These are phyloP conservation scores for Ailurus styani DNA, from an alignment of 2,113 vertebrate genomes.

Conservation along the genomic window DNA sequence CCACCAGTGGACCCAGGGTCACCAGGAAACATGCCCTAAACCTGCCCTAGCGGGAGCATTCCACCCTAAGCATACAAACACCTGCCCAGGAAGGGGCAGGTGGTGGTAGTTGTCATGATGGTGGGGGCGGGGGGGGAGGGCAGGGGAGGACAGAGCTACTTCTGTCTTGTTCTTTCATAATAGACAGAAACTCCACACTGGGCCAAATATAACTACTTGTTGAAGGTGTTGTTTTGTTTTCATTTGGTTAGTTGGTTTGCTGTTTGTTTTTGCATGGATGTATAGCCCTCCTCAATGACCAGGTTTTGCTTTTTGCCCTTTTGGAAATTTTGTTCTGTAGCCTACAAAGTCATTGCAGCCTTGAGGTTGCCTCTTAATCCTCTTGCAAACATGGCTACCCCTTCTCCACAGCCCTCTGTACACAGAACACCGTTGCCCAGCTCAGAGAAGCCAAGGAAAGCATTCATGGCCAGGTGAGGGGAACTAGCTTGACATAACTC, in stretches of 20 bases:
- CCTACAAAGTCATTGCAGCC: not conserved
- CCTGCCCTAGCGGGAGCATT: not conserved
- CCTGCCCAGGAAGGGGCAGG: rapidly evolving
- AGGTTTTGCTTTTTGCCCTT: not conserved
- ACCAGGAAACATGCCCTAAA: not conserved
- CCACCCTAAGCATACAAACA: not conserved
- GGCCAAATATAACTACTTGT: not conserved
- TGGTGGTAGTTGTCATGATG: not conserved
- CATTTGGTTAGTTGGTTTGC: not conserved
- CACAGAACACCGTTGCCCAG: not conserved
- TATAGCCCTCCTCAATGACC: not conserved
- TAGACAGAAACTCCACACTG: not conserved
- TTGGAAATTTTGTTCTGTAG: not conserved
- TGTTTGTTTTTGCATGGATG: not conserved
- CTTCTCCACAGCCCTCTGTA: not conserved
- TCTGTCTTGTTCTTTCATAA: not conserved
- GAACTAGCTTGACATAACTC: rapidly evolving
- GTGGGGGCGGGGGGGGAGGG: not conserved
- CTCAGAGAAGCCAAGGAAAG: not conserved
- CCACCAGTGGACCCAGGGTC: not conserved
- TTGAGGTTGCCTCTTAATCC: not conserved
- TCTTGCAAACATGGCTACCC: not conserved
- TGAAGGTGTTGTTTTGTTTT: not conserved
- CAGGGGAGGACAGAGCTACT: not conserved
- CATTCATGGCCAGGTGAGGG: rapidly evolving